Conservation (phyloP, 2,113 vertebrate genomes). For the Leptocoma aspasia region DNA sequence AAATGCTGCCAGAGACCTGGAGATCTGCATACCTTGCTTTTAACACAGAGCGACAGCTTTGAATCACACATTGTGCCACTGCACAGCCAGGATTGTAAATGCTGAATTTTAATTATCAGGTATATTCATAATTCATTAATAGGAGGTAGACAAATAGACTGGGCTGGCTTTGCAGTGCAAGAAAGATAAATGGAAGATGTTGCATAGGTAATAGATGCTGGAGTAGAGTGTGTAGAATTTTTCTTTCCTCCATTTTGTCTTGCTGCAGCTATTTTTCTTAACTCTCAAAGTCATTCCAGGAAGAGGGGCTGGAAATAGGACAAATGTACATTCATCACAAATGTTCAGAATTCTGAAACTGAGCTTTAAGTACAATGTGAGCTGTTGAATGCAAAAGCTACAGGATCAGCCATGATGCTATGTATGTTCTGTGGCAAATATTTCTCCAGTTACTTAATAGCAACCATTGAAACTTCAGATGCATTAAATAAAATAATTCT, state of each 20-base stretch:
- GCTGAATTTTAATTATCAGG: slow-evolving; percentile 26
- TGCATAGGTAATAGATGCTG: neutral
- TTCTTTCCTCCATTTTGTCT: slow-evolving; percentile 50
- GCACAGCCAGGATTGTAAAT: neutral
- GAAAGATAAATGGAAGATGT: neutral
- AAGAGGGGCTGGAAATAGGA: neutral
- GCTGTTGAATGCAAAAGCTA: neutral
- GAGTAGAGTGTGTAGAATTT: neutral
- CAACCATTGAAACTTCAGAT: neutral
- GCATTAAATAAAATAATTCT: neutral
- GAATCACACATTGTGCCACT: neutral
- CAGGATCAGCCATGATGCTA: neutral
- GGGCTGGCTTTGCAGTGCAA: neutral
- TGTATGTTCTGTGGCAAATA: neutral
- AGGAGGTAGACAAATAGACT: neutral
- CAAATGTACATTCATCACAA: neutral
- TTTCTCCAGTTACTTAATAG: neutral
- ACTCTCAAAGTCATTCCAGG: neutral
- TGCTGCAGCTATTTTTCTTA: slow-evolving; percentile 13
- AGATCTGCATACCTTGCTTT: neutral
- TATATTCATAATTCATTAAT: slow-evolving; percentile 46
- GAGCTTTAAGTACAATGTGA: neutral
- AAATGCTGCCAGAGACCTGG: neutral
- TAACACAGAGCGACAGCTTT: neutral
- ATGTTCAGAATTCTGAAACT: neutral